Evolutionary conservation across 2,888 invertebrate genomes (phyloP), one percentile per base, ranked within the genome.

Genomic region (Metacarcinus magister): DNA sequence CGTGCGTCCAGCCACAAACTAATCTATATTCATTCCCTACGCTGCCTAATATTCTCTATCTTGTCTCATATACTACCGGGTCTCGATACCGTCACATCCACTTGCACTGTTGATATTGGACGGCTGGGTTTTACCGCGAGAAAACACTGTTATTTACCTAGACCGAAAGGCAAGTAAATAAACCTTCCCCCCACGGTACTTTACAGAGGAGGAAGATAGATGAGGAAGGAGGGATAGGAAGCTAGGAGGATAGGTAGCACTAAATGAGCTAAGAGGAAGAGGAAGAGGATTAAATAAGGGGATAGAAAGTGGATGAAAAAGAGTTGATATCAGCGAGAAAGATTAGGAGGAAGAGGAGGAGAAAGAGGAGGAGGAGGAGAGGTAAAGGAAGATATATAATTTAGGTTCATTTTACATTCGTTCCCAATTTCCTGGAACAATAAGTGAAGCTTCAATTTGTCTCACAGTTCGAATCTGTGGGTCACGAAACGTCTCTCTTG

Each of bases 381-480:
- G n/a, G 23, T 8, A 23, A 75, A 7, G n/a, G n/a, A 23, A 28
- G 4, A 16, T 75, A n/a, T 75, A 28, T n/a, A 75, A n/a, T 75
- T 28, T n/a, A 75, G 28, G 75, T 75, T 75, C 75, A n/a, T 75
- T 75, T n/a, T 75, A 75, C 75, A 75, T 75, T 75, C 23, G n/a
- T 28, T 28, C 75, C n/a, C 75, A 75, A 75, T 75, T 75, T 75
- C 75, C 75, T 75, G 75, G 75, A 75, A 75, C 75, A 75, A 75
- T n/a, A 75, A 75, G n/a, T 75, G 75, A 28, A 23, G 75, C 75
- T 75, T 75, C 75, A 75, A 75, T 75, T 75, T 28, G n/a, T n/a
- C 75, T 7, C 4, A 75, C 23, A 75, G 75, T 75, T 75, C n/a
- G 75, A 75, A 75, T 75, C 75, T 28, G 19, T n/a, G n/a, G 75